Conservation (phyloP, 2,113 vertebrate genomes). For the Petrocephalus microphthalmus region DNA sequence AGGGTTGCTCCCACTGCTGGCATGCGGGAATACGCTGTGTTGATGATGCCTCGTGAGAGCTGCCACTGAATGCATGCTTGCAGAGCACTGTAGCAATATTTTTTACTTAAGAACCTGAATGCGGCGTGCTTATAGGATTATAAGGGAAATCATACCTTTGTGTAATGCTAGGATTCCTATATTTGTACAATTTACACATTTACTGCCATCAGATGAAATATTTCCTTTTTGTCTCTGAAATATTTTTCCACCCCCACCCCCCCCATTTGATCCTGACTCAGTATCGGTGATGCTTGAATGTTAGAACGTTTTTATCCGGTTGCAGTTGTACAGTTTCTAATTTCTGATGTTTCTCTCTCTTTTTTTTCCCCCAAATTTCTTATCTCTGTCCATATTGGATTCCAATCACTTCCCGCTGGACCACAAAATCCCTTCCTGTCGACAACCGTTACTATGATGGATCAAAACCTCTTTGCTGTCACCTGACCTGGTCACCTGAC, state of each 20-base stretch:
- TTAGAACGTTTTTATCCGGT: constrained; percentile 23
- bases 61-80: background rate
- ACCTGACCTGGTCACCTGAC: constrained; percentile 70
- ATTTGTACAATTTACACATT: background rate
- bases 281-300: constrained; percentile 3
- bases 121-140: background rate
- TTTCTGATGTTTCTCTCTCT: constrained; percentile 59
- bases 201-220: background rate
- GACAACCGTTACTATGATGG: constrained; percentile 74
- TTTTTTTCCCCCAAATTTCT: constrained; percentile 28
- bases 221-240: background rate
- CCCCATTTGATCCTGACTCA: background rate
- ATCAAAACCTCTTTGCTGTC: constrained; percentile 70
- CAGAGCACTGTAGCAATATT: background rate
- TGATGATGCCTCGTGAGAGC: background rate
- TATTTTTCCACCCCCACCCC: background rate
- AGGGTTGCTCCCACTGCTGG: background rate
- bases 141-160: background rate
- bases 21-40: too few relatives aligned
- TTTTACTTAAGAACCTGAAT: background rate
- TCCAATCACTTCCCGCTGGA: constrained; percentile 75
- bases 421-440: constrained; percentile 71
- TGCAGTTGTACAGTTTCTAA: constrained; percentile 62
- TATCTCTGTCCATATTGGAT: constrained; percentile 55
- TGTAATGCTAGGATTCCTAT: background rate